phyloP scores from a whole-genome alignment of 2,888 invertebrate species.

The Drosophila neonasuta region DNA sequence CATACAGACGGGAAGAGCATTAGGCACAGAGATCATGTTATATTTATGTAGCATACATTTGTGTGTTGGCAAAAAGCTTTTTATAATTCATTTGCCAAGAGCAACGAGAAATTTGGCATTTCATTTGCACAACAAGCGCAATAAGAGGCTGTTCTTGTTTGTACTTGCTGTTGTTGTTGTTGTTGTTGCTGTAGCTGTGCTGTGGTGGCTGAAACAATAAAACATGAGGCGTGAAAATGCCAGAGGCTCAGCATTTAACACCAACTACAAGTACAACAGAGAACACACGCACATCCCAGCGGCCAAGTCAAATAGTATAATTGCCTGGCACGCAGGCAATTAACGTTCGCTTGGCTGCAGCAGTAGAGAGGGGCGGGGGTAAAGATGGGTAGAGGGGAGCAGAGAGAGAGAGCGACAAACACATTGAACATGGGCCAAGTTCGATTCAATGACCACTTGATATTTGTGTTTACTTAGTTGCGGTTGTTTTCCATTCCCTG shows the following conservation, averaged over 20 bases:
- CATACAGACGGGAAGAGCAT: constrained; percentile 9
- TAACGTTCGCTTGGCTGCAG: constrained; percentile 33
- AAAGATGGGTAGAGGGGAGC: background rate
- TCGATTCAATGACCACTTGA: constrained; percentile 25
- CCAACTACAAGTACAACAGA: constrained; percentile 40
- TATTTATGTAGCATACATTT: constrained; percentile 53
- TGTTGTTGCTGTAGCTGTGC: constrained; percentile 5
- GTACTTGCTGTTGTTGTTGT: constrained; percentile 6
- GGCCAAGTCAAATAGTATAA: constrained; percentile 57
- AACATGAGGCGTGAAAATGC: constrained; percentile 69
- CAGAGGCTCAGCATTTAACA: constrained; percentile 63
- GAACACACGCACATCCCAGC: constrained; percentile 46
- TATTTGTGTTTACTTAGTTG: constrained; percentile 35
- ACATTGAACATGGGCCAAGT: constrained; percentile 10
- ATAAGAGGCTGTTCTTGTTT: background rate
- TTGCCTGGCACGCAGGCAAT: constrained; percentile 52
- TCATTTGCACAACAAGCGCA: constrained; percentile 32
- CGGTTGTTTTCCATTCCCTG: background rate
- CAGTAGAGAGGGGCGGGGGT: background rate
- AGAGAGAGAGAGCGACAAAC: constrained; percentile 4
- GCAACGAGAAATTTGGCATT: constrained; percentile 37
- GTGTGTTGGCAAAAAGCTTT: constrained; percentile 41
- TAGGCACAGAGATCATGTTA: constrained; percentile 33
- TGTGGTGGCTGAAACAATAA: constrained; percentile 53
- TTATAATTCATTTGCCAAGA: constrained; percentile 58